Conservation (phyloP, 2,113 vertebrate species). For the Caranx melampygus region DNA sequence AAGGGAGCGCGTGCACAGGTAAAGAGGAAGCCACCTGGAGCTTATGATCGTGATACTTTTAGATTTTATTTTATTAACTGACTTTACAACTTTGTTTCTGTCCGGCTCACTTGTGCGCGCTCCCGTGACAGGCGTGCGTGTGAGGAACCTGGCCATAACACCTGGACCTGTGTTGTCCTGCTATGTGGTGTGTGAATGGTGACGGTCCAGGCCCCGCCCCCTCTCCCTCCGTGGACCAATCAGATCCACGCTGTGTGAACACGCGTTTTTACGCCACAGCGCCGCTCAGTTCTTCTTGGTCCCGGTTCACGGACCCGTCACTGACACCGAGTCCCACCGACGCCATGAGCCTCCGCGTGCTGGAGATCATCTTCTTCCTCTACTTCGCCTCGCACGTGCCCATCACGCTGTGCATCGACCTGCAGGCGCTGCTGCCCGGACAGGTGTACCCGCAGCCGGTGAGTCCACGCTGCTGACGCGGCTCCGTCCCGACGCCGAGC, state of each 20-base stretch:
- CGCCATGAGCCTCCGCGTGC: constrained; percentile 79
- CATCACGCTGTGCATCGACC: constrained; percentile 88
- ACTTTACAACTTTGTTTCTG: no score
- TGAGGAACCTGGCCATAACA: no score
- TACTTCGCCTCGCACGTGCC: constrained; percentile 93
- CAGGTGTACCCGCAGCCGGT: constrained; percentile 77
- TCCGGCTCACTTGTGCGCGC: no score
- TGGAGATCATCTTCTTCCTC: constrained; percentile 89
- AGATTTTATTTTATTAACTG: no score
- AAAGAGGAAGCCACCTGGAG: no score
- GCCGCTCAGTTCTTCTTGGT: constrained; percentile 1
- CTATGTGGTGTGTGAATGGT: no score
- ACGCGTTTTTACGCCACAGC: constrained; percentile 45
- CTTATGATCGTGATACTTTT: no score
- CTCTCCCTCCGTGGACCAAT: constrained; percentile 59
- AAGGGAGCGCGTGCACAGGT: no score
- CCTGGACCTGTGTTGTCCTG: no score
- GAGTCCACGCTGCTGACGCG: no score
- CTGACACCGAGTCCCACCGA: fast-evolving
- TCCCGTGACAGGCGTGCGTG: no score
- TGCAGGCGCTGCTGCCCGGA: constrained; percentile 86
- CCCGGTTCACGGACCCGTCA: not conserved
- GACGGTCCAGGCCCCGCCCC: constrained; percentile 34
- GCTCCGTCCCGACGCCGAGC: no score
- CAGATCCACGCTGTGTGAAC: constrained; percentile 31